Conservation (phyloP, 2,113 vertebrate species). For the Oncorhynchus tshawytscha region DNA sequence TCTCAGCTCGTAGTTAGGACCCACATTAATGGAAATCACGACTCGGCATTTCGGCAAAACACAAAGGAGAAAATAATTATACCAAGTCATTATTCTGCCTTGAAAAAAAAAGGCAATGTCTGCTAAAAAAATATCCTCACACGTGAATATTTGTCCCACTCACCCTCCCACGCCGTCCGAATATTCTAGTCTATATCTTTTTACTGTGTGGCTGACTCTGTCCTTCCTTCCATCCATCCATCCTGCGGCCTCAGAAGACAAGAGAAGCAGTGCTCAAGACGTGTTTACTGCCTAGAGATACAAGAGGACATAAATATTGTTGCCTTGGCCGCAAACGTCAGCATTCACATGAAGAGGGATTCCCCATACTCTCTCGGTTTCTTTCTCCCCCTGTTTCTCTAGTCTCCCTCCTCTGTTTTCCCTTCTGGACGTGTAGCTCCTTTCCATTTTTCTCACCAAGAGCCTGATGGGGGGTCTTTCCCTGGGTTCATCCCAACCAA, state of each 20-base stretch:
- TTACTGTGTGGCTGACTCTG: slow-evolving; percentile 64
- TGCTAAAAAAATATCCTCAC: slow-evolving; percentile 84
- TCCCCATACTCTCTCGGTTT: slow-evolving; percentile 73
- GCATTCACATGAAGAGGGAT: slow-evolving; percentile 88
- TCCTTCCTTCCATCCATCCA: not conserved
- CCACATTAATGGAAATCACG: slow-evolving; percentile 59
- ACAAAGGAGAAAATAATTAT: slow-evolving; percentile 94
- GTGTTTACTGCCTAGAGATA: slow-evolving; percentile 85
- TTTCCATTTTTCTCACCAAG: slow-evolving; percentile 61
- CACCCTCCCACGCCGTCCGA: slow-evolving; percentile 85
- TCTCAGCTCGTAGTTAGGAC: slow-evolving; percentile 52
- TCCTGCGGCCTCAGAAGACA: slow-evolving; percentile 79
- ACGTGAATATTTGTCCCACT: slow-evolving; percentile 81
- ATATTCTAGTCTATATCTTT: slow-evolving; percentile 68
- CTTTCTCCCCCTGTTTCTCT: slow-evolving; percentile 72
- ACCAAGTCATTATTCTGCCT: slow-evolving; percentile 73
- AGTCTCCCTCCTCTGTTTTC: slow-evolving; percentile 70
- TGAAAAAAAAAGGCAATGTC: slow-evolving; percentile 71
- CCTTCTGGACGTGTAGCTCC: slow-evolving; percentile 78
- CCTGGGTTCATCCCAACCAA: slow-evolving; percentile 26
- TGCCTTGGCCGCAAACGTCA: slow-evolving; percentile 83
- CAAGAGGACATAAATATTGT: slow-evolving; percentile 87
- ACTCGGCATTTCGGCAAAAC: slow-evolving; percentile 86
- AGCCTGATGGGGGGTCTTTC: slow-evolving; percentile 43
- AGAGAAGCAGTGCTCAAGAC: slow-evolving; percentile 75